A percentile compares a stretch with the other conserved stretches of the same genome.
Conservation (phyloP, 1,140 invertebrate species). For the Dendroctonus ponderosae region DNA sequence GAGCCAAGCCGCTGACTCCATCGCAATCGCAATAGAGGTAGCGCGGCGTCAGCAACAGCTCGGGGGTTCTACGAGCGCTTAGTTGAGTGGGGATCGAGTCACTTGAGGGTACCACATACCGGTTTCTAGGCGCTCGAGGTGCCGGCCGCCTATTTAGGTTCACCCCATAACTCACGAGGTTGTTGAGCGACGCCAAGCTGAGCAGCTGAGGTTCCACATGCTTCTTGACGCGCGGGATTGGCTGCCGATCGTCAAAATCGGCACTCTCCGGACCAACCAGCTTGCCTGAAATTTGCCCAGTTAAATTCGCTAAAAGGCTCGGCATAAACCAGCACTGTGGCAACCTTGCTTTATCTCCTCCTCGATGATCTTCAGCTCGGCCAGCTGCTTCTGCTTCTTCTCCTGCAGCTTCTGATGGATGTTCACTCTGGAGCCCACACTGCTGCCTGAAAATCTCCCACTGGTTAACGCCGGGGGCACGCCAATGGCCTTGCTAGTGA, state of each 20-base stretch:
- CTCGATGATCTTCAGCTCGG: constrained; percentile 76
- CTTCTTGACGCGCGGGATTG: constrained; percentile 59
- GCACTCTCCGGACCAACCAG: constrained; percentile 48
- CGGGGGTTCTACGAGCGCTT: constrained; percentile 61
- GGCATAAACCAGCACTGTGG: constrained; percentile 43
- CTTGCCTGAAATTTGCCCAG: constrained; percentile 34
- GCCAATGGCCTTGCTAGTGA: neutral
- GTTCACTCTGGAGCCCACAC: constrained; percentile 73
- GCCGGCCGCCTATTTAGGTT: constrained; percentile 48
- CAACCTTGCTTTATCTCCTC: constrained; percentile 86
- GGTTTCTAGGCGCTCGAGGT: constrained; percentile 50
- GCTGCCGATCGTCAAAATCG: constrained; percentile 56
- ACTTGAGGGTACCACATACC: neutral
- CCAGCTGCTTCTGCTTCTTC: constrained; percentile 84
- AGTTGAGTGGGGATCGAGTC: neutral
- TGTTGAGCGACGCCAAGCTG: constrained; percentile 49
- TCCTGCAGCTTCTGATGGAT: constrained; percentile 85
- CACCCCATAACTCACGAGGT: constrained; percentile 48
- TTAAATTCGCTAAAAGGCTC: neutral
- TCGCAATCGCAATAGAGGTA: constrained; percentile 56
- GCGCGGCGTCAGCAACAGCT: constrained; percentile 73
- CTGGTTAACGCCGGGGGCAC: neutral
- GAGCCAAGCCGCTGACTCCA: neutral
- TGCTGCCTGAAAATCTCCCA: constrained; percentile 46
- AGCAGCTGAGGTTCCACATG: constrained; percentile 54